Percentiles rank a stretch among this genome's conserved stretches.
phyloP scores from a whole-genome alignment of 2,113 vertebrate species.

The Lamprologus ornatipinnis region DNA sequence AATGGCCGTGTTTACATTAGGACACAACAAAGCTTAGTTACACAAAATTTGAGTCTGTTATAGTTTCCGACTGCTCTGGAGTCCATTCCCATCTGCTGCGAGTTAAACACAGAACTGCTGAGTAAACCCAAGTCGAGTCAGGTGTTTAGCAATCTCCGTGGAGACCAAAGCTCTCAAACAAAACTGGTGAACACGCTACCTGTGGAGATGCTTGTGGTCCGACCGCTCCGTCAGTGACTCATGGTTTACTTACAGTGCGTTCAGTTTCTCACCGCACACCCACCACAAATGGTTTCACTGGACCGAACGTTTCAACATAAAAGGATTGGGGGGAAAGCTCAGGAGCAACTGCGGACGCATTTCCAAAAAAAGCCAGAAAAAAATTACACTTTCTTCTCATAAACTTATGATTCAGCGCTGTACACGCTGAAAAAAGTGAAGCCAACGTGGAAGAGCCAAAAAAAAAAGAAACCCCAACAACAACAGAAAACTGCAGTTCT shows the following conservation, averaged over 20 bases:
- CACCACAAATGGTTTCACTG: background rate
- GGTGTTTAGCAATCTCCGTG: background rate
- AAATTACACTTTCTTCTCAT: background rate
- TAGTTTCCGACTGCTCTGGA: background rate
- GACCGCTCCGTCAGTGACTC: background rate
- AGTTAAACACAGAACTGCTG: background rate
- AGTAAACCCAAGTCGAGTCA: background rate
- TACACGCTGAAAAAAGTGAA: background rate
- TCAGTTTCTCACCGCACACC: background rate
- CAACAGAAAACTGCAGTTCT: background rate
- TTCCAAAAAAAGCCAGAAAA: background rate
- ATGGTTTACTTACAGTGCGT: background rate
- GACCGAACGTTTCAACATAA: background rate
- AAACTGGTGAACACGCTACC: background rate
- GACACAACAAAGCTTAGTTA: background rate
- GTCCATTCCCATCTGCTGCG: background rate
- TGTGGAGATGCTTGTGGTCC: background rate
- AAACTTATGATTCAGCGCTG: background rate
- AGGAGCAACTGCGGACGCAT: background rate
- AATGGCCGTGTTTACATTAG: background rate
- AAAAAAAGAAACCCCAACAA: rapidly evolving
- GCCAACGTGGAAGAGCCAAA: background rate
- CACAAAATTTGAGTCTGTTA: background rate
- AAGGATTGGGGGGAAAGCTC: background rate
- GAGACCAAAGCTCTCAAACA: background rate